Evolutionary conservation across 2,113 vertebrate genomes (phyloP).

Genomic region (Lagopus muta): DNA sequence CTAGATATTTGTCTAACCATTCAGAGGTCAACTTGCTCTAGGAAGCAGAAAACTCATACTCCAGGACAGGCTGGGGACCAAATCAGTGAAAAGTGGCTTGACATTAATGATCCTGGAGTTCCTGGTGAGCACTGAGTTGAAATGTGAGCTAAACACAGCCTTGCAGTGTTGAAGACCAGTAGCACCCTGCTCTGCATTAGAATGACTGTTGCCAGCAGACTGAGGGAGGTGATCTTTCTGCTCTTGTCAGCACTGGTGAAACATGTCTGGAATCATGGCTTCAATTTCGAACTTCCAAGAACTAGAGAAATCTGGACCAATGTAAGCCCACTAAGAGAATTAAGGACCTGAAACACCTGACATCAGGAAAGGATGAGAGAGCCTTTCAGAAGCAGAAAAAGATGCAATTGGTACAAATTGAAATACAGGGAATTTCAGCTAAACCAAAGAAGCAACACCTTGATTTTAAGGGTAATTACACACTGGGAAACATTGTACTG

Average conservation of each 20-base stretch:
- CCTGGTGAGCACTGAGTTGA: background rate
- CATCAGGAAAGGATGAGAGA: background rate
- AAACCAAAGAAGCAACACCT: background rate
- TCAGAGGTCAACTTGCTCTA: background rate
- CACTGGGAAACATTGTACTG: background rate
- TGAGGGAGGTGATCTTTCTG: background rate
- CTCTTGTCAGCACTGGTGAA: background rate
- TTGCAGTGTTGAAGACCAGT: background rate
- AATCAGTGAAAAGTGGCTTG: background rate
- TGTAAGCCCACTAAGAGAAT: background rate
- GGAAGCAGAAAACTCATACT: background rate
- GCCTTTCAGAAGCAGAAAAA: background rate
- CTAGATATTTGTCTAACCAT: background rate
- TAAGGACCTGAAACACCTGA: background rate
- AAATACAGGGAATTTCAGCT: background rate
- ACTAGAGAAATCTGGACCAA: background rate
- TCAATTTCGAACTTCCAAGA: background rate
- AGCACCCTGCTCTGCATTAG: background rate
- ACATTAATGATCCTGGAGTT: background rate
- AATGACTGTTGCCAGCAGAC: background rate
- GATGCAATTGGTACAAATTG: background rate
- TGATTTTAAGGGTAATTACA: background rate
- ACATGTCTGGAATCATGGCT: rapidly evolving
- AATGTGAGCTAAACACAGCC: background rate
- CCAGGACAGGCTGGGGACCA: background rate